A percentile compares a stretch with the other conserved stretches of the same genome.
These are phyloP conservation scores for Drosophila neocordata DNA, from an alignment of 1,140 invertebrate species.

Conservation along the genomic window DNA sequence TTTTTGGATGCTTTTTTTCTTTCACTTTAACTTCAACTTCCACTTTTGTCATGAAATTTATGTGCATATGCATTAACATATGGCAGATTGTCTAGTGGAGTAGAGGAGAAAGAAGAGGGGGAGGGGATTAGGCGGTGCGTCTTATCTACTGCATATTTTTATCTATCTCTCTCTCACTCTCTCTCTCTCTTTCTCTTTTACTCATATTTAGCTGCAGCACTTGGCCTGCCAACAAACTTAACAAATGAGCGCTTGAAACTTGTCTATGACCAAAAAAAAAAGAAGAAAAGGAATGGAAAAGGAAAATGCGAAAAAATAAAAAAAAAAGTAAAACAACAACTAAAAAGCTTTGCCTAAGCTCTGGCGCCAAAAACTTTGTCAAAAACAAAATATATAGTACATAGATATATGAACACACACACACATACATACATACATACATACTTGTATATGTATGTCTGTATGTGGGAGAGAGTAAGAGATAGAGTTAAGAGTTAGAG, in stretches of 20 bases:
- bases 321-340: constrained; percentile 34
- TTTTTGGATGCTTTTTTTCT: background rate
- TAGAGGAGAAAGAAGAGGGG: background rate
- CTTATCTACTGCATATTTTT: constrained; percentile 14
- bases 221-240: constrained; percentile 50
- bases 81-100: constrained; percentile 30
- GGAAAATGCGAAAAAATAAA: constrained; percentile 33
- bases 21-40: background rate
- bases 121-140: constrained; percentile 22
- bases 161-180: background rate
- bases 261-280: constrained; percentile 36
- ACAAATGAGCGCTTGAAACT: constrained; percentile 59
- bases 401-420: background rate
- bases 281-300: background rate
- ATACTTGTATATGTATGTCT: no score
- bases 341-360: constrained; percentile 38
- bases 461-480: background rate
- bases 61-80: constrained; percentile 73
- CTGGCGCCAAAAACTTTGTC: constrained; percentile 54
- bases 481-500: background rate
- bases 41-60: constrained; percentile 55
- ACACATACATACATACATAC: no score
- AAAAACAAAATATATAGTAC: background rate
- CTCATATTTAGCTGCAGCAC: constrained; percentile 2
- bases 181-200: background rate